Evolutionary conservation across 2,888 invertebrate genomes (phyloP).

Genomic region (Chloroclystis v-ata): DNA sequence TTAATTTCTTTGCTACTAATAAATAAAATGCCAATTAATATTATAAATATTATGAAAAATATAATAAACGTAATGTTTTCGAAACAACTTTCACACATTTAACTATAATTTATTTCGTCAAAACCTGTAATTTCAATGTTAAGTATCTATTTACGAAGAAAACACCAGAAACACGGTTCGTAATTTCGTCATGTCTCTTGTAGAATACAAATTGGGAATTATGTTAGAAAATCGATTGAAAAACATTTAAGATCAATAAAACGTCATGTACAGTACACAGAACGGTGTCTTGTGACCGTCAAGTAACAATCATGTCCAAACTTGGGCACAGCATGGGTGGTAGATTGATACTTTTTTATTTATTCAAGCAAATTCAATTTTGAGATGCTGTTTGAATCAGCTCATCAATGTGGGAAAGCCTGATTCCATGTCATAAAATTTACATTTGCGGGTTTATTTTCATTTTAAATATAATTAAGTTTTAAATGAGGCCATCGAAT

Average conservation of each 20-base stretch:
- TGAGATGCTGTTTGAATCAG: not conserved
- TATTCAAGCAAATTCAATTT: conserved; percentile 1
- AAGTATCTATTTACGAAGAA: conserved; percentile 13
- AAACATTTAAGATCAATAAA: conserved; percentile 25
- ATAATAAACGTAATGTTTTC: not conserved
- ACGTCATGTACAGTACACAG: conserved; percentile 17
- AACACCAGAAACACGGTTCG: conserved; percentile 5
- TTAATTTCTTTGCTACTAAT: no score
- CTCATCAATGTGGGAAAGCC: no score
- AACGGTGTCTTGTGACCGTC: conserved; percentile 22
- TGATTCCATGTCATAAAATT: no score
- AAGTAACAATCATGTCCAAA: conserved; percentile 30
- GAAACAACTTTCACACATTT: not conserved
- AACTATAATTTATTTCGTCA: not conserved
- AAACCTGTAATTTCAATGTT: conserved; percentile 16
- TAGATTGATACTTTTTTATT: conserved; percentile 25
- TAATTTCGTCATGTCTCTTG: conserved; percentile 8
- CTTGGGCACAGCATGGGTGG: conserved; percentile 34
- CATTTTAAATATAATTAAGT: no score
- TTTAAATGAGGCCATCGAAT: no score
- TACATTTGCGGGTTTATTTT: no score
- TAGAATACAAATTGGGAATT: conserved; percentile 22
- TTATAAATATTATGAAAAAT: no score
- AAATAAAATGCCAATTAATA: no score
- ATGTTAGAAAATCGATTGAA: conserved; percentile 23